Evolutionary conservation across 2,797 vertebrate species (phyloP).

Genomic region (Columba guinea): DNA sequence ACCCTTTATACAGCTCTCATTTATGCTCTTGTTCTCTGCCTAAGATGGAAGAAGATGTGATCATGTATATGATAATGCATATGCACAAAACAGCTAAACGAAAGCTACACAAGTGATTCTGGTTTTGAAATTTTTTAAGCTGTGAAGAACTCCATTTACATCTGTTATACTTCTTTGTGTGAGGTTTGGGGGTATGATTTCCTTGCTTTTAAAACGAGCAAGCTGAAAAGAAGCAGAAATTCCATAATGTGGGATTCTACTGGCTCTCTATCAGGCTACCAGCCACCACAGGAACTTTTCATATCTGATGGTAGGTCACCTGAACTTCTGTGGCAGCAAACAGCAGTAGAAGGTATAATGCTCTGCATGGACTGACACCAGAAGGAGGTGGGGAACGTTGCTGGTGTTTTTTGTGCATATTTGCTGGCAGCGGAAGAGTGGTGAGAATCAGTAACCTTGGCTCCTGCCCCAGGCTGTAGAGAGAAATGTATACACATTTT

Average conservation of each 20-base stretch:
- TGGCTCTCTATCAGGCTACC: not conserved
- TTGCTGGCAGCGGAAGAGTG: not conserved
- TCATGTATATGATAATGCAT: constrained; percentile 21
- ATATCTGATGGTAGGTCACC: not conserved
- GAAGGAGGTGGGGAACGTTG: not conserved
- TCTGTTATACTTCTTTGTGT: not conserved
- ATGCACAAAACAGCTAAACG: constrained; percentile 33
- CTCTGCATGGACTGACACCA: not conserved
- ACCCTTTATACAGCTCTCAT: constrained; percentile 5
- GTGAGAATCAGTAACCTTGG: not conserved
- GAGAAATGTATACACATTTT: not conserved
- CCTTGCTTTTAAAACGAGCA: constrained; percentile 33
- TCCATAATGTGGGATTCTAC: not conserved
- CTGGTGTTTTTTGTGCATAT: not conserved
- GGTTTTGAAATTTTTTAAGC: constrained; percentile 27
- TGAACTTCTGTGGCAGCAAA: not conserved
- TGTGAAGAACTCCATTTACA: constrained; percentile 29
- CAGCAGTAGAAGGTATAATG: not conserved
- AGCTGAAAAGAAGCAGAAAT: not conserved
- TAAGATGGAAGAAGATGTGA: constrained; percentile 22
- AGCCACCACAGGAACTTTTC: not conserved
- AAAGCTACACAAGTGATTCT: constrained; percentile 2
- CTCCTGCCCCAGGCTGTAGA: not conserved
- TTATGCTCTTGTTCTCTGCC: constrained; percentile 35
- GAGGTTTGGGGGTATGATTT: constrained; percentile 12